A percentile compares a stretch with the other conserved stretches of the same genome.
phyloP scores from a whole-genome alignment of 2,113 vertebrate genomes.

The Arothron firmamentum region DNA sequence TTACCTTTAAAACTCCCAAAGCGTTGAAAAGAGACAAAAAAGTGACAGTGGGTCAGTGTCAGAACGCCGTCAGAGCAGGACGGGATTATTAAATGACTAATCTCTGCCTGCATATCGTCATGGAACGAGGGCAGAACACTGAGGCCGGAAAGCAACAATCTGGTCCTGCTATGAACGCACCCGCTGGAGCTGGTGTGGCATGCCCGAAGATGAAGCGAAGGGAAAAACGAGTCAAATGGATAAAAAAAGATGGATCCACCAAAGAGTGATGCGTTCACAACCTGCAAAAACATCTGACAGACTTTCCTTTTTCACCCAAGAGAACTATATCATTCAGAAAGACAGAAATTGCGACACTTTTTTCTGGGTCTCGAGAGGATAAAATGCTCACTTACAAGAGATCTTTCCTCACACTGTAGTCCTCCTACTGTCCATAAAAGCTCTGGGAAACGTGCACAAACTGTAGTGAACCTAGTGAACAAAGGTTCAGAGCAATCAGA shows the following conservation, averaged over 20 bases:
- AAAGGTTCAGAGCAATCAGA: no score
- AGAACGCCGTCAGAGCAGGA: conserved; percentile 20
- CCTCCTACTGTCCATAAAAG: no score
- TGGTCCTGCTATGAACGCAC: conserved; percentile 58
- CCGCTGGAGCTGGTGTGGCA: conserved; percentile 12
- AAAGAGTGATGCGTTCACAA: conserved; percentile 12
- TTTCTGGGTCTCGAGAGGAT: no score
- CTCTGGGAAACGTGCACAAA: no score
- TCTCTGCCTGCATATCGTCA: conserved; percentile 9
- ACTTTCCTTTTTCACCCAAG: no score
- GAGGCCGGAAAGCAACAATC: conserved; percentile 40
- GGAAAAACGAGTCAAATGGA: conserved; percentile 3
- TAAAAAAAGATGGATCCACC: conserved; percentile 1
- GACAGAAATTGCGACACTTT: no score
- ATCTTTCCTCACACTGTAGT: no score
- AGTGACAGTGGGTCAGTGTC: neutral
- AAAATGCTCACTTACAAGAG: no score
- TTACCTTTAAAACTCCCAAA: no score
- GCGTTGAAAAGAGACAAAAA: conserved; percentile 13
- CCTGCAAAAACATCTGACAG: conserved; percentile 6
- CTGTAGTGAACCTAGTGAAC: no score
- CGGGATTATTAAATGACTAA: conserved; percentile 46
- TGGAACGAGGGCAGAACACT: conserved; percentile 23
- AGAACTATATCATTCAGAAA: no score
- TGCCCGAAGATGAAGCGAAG: conserved; percentile 24